Conservation (phyloP, 2,888 invertebrate genomes). For the Cyaniris semiargus region DNA sequence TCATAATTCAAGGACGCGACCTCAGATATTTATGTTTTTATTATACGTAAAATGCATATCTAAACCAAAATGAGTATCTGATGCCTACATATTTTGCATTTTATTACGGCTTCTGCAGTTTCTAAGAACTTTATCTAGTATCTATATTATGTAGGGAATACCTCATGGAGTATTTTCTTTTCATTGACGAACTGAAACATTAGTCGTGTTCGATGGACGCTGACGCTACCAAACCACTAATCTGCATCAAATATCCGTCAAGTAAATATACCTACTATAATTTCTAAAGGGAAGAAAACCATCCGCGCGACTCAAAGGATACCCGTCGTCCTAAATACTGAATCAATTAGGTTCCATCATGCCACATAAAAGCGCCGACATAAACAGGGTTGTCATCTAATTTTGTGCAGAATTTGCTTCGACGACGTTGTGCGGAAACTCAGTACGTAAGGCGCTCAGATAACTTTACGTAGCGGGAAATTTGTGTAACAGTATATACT, state of each 20-base stretch:
- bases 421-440: not conserved
- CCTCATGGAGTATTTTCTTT: not conserved
- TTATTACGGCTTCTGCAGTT: not conserved
- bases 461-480: constrained; percentile 2
- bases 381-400: constrained; percentile 32
- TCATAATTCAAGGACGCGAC: not conserved
- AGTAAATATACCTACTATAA: not conserved
- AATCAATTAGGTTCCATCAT: constrained; percentile 48
- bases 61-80: too few relatives aligned
- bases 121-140: not conserved
- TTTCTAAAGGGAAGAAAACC: constrained; percentile 18
- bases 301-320: constrained; percentile 33
- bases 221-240: not conserved
- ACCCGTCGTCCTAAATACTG: constrained; percentile 37
- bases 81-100: not conserved
- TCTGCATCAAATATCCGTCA: not conserved
- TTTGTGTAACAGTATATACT: not conserved
- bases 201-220: not conserved
- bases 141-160: not conserved
- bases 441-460: not conserved
- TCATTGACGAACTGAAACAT: not conserved
- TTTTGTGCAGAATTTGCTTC: constrained; percentile 5
- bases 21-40: not conserved
- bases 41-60: too few relatives aligned
- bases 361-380: constrained; percentile 51